Conservation (phyloP, 2,113 vertebrate species). For the Xerus inauris region DNA sequence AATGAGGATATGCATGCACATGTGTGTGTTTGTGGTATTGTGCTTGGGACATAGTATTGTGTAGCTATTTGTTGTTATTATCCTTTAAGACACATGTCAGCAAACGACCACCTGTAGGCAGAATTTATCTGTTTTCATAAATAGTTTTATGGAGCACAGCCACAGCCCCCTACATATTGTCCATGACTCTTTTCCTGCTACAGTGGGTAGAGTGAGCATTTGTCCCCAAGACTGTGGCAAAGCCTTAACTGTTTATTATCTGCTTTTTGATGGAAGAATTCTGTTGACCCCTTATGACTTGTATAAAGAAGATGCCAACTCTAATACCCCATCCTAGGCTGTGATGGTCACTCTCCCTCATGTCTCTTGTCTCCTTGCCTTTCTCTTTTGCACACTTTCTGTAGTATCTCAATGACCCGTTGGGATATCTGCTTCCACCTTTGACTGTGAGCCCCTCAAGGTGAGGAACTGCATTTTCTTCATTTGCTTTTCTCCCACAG, state of each 20-base stretch:
- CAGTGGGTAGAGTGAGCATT: not conserved
- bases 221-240: not conserved
- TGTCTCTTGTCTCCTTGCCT: not conserved
- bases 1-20: not conserved
- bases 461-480: not conserved
- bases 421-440: not conserved
- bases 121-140: not conserved
- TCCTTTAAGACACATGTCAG: not conserved
- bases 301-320: not conserved
- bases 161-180: not conserved
- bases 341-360: not conserved
- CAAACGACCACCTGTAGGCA: not conserved
- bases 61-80: not conserved
- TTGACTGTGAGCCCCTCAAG: not conserved
- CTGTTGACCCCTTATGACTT: not conserved
- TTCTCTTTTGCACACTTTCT: not conserved
- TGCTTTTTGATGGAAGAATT: not conserved
- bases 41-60: not conserved
- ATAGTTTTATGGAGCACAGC: not conserved
- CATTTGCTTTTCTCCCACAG: not conserved
- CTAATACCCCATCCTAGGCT: not conserved
- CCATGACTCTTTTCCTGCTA: not conserved
- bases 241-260: not conserved
- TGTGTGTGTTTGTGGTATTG: rapidly evolving
- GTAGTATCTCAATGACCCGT: not conserved